These are phyloP conservation scores for Diplolepis rosae DNA, from an alignment of 2,888 invertebrate genomes.

Conservation along the genomic window DNA sequence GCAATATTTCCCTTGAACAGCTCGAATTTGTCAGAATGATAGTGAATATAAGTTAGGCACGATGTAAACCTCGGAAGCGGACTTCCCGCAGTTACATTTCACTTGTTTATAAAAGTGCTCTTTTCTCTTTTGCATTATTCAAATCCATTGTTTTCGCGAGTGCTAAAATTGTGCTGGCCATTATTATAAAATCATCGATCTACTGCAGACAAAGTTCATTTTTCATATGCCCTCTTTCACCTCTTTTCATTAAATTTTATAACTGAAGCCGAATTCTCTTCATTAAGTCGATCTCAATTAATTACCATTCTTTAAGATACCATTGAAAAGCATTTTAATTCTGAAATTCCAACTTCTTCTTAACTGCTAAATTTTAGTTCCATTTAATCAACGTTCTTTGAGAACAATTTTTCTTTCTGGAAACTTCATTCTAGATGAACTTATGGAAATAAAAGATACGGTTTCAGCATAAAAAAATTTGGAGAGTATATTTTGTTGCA, in stretches of 20 bases:
- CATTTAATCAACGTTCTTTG: no score
- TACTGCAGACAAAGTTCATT: background rate
- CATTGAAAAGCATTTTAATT: constrained; percentile 44
- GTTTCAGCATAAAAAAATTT: no score
- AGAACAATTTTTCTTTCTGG: no score
- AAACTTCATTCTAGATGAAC: no score
- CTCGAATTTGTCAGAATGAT: constrained; percentile 16
- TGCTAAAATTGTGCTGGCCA: background rate
- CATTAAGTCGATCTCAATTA: background rate
- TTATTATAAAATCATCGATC: background rate
- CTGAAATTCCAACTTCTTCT: background rate
- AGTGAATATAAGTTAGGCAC: background rate
- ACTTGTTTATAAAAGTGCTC: constrained; percentile 28
- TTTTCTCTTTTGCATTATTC: constrained; percentile 32
- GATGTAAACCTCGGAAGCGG: background rate
- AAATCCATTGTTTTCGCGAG: constrained; percentile 16
- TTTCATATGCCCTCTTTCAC: background rate
- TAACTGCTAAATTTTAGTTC: background rate
- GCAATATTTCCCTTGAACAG: background rate
- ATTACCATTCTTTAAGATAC: constrained; percentile 40
- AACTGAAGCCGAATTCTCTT: background rate
- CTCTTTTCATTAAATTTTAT: background rate
- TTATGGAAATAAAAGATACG: no score
- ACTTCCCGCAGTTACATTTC: constrained; percentile 3
- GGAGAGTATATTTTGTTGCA: no score